Conservation (phyloP, 2,888 invertebrate species). For the Frankliniella intonsa region DNA sequence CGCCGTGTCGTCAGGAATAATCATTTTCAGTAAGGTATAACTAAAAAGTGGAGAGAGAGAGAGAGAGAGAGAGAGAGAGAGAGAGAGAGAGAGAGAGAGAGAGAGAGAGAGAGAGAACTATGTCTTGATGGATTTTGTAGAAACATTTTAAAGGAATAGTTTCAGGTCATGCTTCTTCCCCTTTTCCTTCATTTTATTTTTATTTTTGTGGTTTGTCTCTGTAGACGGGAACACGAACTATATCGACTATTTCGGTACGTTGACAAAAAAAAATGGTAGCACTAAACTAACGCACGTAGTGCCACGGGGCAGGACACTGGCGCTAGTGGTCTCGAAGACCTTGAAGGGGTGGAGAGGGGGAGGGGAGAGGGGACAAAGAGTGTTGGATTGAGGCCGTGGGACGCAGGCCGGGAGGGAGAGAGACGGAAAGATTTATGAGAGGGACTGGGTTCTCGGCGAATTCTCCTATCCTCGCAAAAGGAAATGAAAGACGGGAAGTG, state of each 20-base stretch:
- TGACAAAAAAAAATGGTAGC: neutral
- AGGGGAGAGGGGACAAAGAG: neutral
- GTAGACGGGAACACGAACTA: neutral
- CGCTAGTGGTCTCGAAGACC: neutral
- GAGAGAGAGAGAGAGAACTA: no score
- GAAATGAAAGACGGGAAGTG: neutral
- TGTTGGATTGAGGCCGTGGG: neutral
- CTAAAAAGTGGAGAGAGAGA: no score
- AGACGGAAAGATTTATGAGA: neutral
- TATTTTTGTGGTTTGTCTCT: neutral
- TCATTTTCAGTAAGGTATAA: no score
- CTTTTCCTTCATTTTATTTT: no score
- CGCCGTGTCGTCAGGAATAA: no score
- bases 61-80: no score
- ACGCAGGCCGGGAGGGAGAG: neutral
- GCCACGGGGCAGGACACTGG: neutral
- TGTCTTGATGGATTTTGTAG: no score
- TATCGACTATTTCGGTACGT: neutral
- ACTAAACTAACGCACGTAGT: no score
- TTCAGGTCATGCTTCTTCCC: no score
- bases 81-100: no score
- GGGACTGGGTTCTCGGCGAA: neutral
- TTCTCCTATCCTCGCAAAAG: neutral
- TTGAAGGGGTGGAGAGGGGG: neutral
- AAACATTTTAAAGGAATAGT: no score